These are phyloP conservation scores for Rhopalosiphum padi DNA, from an alignment of 1,140 invertebrate genomes.

Conservation along the genomic window DNA sequence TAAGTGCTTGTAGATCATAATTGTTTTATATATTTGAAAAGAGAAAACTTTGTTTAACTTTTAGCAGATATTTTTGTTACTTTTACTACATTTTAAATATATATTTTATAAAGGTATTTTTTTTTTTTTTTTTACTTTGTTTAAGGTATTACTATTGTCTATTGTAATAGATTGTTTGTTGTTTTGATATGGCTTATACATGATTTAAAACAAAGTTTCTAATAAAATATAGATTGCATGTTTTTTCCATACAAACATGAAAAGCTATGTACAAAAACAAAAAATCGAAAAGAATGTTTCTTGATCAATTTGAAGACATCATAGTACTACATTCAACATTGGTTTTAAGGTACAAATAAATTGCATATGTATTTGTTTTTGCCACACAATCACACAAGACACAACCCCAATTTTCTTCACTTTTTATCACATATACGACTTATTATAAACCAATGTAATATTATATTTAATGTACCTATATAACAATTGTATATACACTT, in stretches of 20 bases:
- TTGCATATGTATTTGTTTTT: not conserved
- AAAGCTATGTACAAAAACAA: not conserved
- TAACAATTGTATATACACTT: no score
- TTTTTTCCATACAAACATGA: no score
- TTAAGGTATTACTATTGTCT: not conserved
- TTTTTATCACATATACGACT: not conserved
- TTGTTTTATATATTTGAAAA: not conserved
- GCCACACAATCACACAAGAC: not conserved
- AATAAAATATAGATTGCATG: no score
- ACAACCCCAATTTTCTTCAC: not conserved
- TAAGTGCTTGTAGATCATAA: not conserved
- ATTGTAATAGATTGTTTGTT: not conserved
- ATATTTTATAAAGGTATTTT: no score
- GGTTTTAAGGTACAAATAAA: not conserved
- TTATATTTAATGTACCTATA: not conserved
- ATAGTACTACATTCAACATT: not conserved
- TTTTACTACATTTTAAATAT: not conserved
- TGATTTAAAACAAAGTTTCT: not conserved
- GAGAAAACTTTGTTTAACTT: not conserved
- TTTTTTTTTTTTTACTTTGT: not conserved
- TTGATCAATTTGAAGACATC: not conserved
- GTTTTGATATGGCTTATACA: not conserved
- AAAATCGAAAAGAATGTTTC: not conserved
- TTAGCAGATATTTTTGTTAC: not conserved
- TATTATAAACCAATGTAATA: not conserved